phyloP scores from a whole-genome alignment of 2,888 invertebrate genomes.

The Volucella inanis region DNA sequence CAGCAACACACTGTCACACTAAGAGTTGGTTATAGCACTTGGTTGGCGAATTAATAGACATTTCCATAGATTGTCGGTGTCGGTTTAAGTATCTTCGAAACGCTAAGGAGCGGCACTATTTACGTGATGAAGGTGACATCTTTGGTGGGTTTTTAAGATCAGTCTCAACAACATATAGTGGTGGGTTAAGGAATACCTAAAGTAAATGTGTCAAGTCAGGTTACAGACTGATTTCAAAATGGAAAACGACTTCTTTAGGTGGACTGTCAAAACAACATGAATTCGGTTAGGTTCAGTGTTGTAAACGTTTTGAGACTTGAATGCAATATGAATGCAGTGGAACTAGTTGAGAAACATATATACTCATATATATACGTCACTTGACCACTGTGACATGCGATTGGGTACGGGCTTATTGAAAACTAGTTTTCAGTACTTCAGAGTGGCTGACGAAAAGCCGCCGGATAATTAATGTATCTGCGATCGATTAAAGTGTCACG shows the following conservation, averaged over 20 bases:
- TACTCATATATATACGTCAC: too few species aligned
- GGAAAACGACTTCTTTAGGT: not conserved
- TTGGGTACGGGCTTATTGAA: too few species aligned
- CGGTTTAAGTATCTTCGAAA: not conserved
- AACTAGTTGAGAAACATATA: too few species aligned
- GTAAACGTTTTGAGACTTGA: not conserved
- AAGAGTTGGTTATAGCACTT: conserved; percentile 41
- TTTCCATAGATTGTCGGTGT: conserved; percentile 36
- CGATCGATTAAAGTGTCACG: too few species aligned
- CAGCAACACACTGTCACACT: conserved; percentile 21
- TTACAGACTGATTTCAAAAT: not conserved
- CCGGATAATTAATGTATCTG: too few species aligned
- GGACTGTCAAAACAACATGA: conserved; percentile 18
- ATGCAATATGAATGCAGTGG: not conserved
- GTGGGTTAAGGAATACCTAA: conserved; percentile 7
- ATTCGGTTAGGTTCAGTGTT: not conserved
- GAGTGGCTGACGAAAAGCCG: too few species aligned
- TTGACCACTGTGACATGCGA: too few species aligned
- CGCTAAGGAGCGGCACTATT: conserved; percentile 60
- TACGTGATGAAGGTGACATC: conserved; percentile 54
- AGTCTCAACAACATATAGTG: not conserved
- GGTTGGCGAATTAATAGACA: conserved; percentile 26
- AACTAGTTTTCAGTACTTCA: too few species aligned
- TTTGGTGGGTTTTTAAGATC: conserved; percentile 33
- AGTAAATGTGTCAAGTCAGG: conserved; percentile 24